Evolutionary conservation across 2,888 invertebrate genomes (phyloP).

Genomic region (Argyra leucocephala): DNA sequence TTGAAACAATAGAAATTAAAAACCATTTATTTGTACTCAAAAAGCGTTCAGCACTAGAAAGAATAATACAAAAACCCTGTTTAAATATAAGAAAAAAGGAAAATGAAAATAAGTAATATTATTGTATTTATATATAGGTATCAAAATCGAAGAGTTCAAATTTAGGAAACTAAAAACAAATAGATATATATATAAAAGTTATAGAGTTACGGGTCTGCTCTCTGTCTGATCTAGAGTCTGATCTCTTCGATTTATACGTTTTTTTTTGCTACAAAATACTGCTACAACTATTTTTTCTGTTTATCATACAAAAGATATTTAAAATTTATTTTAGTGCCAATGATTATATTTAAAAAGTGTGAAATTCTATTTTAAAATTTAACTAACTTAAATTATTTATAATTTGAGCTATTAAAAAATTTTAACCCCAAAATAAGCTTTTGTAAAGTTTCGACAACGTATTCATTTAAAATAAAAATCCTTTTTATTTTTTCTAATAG

Average conservation of each 20-base stretch:
- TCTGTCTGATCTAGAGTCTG: too few species aligned
- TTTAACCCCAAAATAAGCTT: conserved; percentile 20
- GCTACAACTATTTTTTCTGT: too few species aligned
- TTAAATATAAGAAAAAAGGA: too few species aligned
- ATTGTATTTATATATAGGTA: too few species aligned
- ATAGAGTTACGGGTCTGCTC: too few species aligned
- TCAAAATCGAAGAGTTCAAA: background rate
- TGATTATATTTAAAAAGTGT: conserved; percentile 17
- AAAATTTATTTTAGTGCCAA: conserved; percentile 23
- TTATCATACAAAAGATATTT: background rate
- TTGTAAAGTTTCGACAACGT: conserved; percentile 26
- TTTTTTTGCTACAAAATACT: too few species aligned
- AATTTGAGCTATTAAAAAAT: background rate
- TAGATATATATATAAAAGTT: background rate
- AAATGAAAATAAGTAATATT: too few species aligned
- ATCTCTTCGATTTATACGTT: too few species aligned
- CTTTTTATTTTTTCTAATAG: too few species aligned
- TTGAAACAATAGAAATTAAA: background rate
- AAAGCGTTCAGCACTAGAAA: background rate
- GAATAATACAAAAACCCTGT: too few species aligned
- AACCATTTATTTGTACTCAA: background rate
- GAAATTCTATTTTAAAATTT: conserved; percentile 7
- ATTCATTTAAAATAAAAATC: too few species aligned
- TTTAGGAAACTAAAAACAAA: background rate
- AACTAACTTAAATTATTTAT: background rate